Evolutionary conservation across 2,888 invertebrate species (phyloP), one percentile per base, ranked within the genome.

Genomic region (Drosophila atripex): DNA sequence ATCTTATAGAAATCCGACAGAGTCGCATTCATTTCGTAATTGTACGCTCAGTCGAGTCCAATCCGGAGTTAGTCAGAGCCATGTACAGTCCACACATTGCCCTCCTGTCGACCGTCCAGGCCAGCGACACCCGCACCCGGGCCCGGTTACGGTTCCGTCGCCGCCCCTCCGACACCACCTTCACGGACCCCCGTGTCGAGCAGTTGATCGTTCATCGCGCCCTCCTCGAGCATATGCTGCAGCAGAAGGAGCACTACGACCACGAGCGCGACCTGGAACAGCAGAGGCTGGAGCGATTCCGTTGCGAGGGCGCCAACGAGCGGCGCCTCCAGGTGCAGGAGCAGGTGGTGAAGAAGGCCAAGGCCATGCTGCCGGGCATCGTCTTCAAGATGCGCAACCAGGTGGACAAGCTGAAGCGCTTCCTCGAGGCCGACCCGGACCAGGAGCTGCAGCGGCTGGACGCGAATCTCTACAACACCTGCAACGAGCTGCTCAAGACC

Each of bases 331-430:
- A 35, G 3, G 58, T 73, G 21, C 86, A 86, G 38, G 45, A 59
- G 49, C 74, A 63, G 41, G 80, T 78, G 46, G 16, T 76, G 0
- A 74, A 66, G n/a, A 71, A 65, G 38, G 68, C 69, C 1, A 69
- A 71, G 51, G 57, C 71, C 49, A 70, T 82, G 68, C 58, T 82
- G 2, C 86, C 86, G 3, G 54, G 61, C 9, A 73, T 86, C 50
- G 73, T 86, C 1, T 78, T 47, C 23, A 76, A 86, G 47, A 45
- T 82, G 65, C 78, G 80, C 35, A 80, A 78, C 43, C 70, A 80
- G 11, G 58, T 64, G 23, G 80, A 80, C 16, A 71, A 59, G 9
- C 57, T 83, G 7, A 66, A 73, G 21, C 61, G 57, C 3, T 76
- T 84, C 51, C 23, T 84, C 35, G 38, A 46, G 2, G 28, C 16